Evolutionary conservation across 2,113 vertebrate genomes (phyloP).

Genomic region (Poicephalus meyeri): DNA sequence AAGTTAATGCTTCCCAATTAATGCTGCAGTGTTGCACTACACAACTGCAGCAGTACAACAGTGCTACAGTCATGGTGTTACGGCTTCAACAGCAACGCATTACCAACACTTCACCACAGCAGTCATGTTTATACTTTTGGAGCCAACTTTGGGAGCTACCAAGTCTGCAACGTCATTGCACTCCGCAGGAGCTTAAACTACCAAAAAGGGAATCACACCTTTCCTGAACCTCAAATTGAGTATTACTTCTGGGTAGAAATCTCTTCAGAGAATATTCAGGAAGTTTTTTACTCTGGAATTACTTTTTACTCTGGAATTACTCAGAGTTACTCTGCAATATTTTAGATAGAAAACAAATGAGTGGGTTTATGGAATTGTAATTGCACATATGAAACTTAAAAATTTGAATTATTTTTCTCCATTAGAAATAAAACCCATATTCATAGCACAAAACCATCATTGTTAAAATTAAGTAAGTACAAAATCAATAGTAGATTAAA

Average conservation of each 20-base stretch:
- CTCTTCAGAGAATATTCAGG: background rate
- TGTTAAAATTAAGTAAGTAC: background rate
- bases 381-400: background rate
- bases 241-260: background rate
- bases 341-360: background rate
- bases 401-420: background rate
- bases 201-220: background rate
- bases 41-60: rapidly evolving
- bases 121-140: background rate
- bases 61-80: rapidly evolving
- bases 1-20: background rate
- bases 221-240: background rate
- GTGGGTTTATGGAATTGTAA: background rate
- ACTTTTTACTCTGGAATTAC: no score
- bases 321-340: background rate
- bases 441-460: background rate
- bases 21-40: background rate
- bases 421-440: background rate
- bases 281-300: background rate
- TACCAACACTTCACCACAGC: background rate
- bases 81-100: rapidly evolving
- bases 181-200: background rate
- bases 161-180: background rate
- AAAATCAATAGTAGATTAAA: background rate
- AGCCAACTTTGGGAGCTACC: background rate